These are phyloP conservation scores for Epinotia demarniana DNA, from an alignment of 2,888 invertebrate species.

Conservation along the genomic window DNA sequence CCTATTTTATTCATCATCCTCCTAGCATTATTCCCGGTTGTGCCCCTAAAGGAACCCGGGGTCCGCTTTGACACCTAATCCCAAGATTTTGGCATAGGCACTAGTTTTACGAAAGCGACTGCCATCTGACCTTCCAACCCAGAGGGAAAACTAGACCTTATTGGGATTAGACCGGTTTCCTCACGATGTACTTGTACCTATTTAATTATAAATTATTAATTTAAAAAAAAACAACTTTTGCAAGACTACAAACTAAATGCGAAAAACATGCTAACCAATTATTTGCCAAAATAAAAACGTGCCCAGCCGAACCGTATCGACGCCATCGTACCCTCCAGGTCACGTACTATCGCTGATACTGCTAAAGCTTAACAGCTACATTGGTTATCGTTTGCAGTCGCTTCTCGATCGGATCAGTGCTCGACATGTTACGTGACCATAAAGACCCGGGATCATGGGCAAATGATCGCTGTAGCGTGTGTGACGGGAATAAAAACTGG, in stretches of 20 bases:
- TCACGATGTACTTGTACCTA: too few species aligned
- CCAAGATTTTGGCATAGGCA: too few species aligned
- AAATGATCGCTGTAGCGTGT: slow-evolving; percentile 14
- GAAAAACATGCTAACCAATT: neutral
- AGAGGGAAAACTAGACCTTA: too few species aligned
- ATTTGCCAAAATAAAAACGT: neutral
- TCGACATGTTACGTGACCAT: slow-evolving; percentile 66
- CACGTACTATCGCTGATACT: slow-evolving; percentile 61
- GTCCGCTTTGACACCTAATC: too few species aligned
- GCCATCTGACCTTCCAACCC: too few species aligned
- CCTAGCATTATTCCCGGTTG: too few species aligned
- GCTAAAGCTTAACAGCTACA: slow-evolving; percentile 66
- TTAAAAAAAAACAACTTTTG: neutral
- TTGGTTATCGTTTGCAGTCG: slow-evolving; percentile 55
- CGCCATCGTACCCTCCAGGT: slow-evolving; percentile 47
- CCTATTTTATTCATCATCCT: too few species aligned
- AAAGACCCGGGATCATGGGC: slow-evolving; percentile 38
- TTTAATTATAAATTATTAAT: too few species aligned
- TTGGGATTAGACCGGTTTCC: too few species aligned
- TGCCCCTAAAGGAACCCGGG: too few species aligned
- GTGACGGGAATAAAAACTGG: slow-evolving; percentile 29
- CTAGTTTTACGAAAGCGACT: too few species aligned
- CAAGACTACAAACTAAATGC: neutral
- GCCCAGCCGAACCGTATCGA: neutral
- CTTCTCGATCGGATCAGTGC: slow-evolving; percentile 55